Evolutionary conservation across 2,888 invertebrate species (phyloP).

Genomic region (Epirrita christyi): DNA sequence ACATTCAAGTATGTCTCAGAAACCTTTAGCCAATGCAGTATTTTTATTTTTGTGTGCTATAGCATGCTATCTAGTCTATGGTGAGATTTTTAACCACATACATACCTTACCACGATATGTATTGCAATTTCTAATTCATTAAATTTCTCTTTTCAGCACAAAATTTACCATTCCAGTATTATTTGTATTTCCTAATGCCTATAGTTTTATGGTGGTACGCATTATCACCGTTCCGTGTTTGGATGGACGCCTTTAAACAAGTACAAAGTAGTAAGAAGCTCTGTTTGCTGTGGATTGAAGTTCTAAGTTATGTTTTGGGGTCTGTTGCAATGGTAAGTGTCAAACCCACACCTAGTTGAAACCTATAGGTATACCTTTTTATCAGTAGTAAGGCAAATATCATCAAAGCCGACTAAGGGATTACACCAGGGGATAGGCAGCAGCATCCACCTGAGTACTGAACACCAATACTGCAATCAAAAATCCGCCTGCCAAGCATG

Average conservation of each 20-base stretch:
- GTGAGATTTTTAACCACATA: constrained; percentile 44
- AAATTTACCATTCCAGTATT: constrained; percentile 85
- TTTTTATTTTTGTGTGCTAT: constrained; percentile 47
- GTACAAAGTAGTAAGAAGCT: constrained; percentile 48
- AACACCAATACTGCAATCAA: no score
- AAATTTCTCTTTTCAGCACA: constrained; percentile 77
- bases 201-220: constrained; percentile 84
- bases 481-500: no score
- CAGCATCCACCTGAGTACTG: no score
- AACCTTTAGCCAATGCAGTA: constrained; percentile 38
- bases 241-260: constrained; percentile 54
- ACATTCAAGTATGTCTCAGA: constrained; percentile 1
- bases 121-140: not conserved
- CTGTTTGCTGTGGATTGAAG: constrained; percentile 47
- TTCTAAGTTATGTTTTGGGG: constrained; percentile 73
- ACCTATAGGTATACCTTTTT: no score
- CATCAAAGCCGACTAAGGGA: no score
- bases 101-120: no score
- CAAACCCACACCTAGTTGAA: not conserved
- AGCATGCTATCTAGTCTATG: constrained; percentile 56
- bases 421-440: no score
- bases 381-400: no score
- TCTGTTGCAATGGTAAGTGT: constrained; percentile 81
- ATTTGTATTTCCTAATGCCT: constrained; percentile 88
- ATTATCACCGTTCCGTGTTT: constrained; percentile 55